A percentile compares a stretch with the other conserved stretches of the same genome.
Conservation (phyloP, 2,797 vertebrate species). For the Tangara arthus region DNA sequence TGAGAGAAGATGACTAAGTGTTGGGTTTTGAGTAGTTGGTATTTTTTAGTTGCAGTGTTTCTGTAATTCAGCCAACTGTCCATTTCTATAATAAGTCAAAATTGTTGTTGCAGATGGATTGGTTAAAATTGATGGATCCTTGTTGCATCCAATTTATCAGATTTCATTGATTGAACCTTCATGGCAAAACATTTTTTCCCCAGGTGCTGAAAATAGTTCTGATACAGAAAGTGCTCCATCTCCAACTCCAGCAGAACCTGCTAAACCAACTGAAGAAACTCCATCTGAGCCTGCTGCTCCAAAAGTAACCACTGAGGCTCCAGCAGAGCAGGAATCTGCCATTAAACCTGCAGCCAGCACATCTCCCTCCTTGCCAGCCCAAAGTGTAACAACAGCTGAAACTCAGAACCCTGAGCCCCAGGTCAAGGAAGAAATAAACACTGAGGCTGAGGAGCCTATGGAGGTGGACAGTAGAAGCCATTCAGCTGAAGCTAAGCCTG, state of each 20-base stretch:
- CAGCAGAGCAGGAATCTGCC: slow-evolving; percentile 76
- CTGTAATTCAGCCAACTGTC: background rate
- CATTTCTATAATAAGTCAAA: background rate
- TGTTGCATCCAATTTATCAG: background rate
- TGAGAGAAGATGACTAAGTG: background rate
- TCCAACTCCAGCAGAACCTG: slow-evolving; percentile 88
- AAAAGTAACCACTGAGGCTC: slow-evolving; percentile 45
- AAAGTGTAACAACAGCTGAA: slow-evolving; percentile 77
- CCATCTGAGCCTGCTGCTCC: slow-evolving; percentile 69
- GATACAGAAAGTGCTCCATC: slow-evolving; percentile 98
- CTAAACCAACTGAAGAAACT: slow-evolving; percentile 84
- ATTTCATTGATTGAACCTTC: slow-evolving; percentile 13
- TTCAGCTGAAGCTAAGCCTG: slow-evolving; percentile 71
- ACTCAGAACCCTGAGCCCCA: slow-evolving; percentile 76
- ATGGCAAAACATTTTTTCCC: slow-evolving; percentile 3
- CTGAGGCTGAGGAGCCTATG: slow-evolving; percentile 78
- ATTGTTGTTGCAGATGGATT: background rate
- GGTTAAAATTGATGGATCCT: background rate
- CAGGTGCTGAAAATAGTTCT: slow-evolving; percentile 97
- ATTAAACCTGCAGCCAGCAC: slow-evolving; percentile 43
- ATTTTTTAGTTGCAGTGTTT: background rate
- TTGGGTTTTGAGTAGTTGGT: background rate
- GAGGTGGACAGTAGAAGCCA: slow-evolving; percentile 79
- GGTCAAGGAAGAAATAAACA: slow-evolving; percentile 84
- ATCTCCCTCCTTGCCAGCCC: slow-evolving; percentile 64